Conservation (phyloP, 2,888 invertebrate species). For the Thecocarcelia acutangulata region DNA sequence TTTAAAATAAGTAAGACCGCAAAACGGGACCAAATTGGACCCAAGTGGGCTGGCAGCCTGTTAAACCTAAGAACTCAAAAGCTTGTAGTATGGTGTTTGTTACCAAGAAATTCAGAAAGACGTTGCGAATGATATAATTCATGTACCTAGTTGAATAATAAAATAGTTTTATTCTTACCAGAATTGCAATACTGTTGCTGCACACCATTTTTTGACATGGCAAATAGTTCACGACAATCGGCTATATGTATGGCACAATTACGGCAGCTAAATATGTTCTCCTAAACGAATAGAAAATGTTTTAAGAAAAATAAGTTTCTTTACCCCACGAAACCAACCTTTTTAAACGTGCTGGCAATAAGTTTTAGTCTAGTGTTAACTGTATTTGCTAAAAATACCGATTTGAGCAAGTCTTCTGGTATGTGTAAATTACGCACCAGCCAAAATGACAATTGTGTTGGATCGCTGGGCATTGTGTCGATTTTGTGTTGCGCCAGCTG, state of each 20-base stretch:
- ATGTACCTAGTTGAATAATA: too few species aligned
- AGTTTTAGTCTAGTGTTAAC: slow-evolving; percentile 85
- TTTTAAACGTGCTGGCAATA: slow-evolving; percentile 78
- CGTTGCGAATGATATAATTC: too few species aligned
- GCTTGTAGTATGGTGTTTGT: too few species aligned
- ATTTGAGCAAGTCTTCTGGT: slow-evolving; percentile 84
- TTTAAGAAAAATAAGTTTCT: not conserved
- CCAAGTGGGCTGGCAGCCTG: too few species aligned
- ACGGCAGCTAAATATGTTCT: slow-evolving; percentile 84
- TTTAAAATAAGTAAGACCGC: too few species aligned
- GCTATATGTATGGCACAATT: slow-evolving; percentile 84
- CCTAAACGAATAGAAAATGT: slow-evolving; percentile 76
- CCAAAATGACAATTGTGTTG: slow-evolving; percentile 89
- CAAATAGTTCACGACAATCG: slow-evolving; percentile 87
- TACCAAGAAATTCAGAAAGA: too few species aligned
- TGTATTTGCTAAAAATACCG: slow-evolving; percentile 86
- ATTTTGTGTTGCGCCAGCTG: slow-evolving; percentile 78
- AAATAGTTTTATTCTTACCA: slow-evolving; percentile 75
- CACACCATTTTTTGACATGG: slow-evolving; percentile 91
- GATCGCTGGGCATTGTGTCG: slow-evolving; percentile 85
- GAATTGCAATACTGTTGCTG: slow-evolving; percentile 92
- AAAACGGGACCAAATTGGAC: too few species aligned
- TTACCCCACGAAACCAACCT: slow-evolving; percentile 71
- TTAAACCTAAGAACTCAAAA: too few species aligned
- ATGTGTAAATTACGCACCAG: slow-evolving; percentile 89